These are phyloP conservation scores for Palythoa grandiflora DNA, from an alignment of 92 coral and sea anemone genomes.

Conservation along the genomic window DNA sequence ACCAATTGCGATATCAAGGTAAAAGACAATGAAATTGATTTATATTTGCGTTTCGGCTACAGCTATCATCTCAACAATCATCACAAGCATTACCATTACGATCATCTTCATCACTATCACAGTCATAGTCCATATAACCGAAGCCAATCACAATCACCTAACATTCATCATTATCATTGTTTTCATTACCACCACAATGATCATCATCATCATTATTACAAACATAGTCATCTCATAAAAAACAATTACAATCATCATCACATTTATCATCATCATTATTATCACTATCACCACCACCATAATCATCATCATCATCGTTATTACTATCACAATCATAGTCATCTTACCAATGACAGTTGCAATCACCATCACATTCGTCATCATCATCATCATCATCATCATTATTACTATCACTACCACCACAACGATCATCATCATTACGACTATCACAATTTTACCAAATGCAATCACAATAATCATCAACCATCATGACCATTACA, in stretches of 20 bases:
- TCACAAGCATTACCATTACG: not conserved
- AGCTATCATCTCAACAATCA: not conserved
- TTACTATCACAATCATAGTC: not conserved
- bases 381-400: not conserved
- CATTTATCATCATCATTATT: too few relatives aligned
- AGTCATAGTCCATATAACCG: not conserved
- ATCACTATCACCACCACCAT: too few relatives aligned
- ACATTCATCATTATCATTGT: too few relatives aligned
- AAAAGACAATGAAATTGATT: not conserved
- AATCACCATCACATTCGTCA: not conserved
- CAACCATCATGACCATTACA: not conserved
- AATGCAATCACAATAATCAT: not conserved
- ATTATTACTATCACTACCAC: not conserved
- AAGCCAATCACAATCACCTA: not conserved
- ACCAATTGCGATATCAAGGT: constrained; percentile 47
- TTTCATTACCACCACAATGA: not conserved
- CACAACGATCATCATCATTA: too few relatives aligned
- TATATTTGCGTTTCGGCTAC: not conserved
- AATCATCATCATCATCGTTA: not conserved
- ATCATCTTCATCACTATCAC: not conserved
- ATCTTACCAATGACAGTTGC: not conserved
- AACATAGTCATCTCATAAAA: not conserved
- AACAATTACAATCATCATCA: not conserved
- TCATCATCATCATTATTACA: not conserved
- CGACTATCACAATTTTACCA: not conserved